Percentiles rank a stretch among this genome's conserved stretches.
Evolutionary conservation across 2,797 vertebrate genomes (phyloP).

Genomic region (Psittacula echo): DNA sequence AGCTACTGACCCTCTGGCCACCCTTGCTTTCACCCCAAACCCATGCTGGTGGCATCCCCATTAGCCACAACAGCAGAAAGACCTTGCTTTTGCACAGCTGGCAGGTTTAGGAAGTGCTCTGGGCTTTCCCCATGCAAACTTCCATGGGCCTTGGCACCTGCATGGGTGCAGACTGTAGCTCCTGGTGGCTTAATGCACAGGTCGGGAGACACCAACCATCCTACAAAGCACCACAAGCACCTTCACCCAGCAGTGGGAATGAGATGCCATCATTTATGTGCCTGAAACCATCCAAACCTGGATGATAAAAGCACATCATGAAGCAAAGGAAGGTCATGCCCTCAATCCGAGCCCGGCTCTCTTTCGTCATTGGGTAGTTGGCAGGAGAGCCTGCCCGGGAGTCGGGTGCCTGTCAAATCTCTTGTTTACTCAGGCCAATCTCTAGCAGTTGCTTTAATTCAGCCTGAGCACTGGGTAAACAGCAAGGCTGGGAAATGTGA

Average conservation of each 20-base stretch:
- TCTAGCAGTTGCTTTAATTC: constrained; percentile 25
- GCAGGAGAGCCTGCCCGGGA: not conserved
- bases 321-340: not conserved
- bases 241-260: not conserved
- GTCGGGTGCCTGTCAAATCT: not conserved
- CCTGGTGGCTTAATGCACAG: rapidly evolving
- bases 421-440: constrained; percentile 20
- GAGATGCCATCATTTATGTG: not conserved
- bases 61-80: not conserved
- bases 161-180: not conserved
- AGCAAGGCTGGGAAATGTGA: constrained; percentile 23
- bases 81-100: not conserved
- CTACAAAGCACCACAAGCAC: not conserved
- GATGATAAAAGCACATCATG: not conserved
- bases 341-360: not conserved
- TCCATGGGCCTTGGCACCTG: rapidly evolving
- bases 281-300: not conserved
- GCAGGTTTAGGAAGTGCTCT: not conserved
- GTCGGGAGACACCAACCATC: rapidly evolving
- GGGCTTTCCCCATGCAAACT: not conserved
- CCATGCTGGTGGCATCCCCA: not conserved
- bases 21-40: not conserved
- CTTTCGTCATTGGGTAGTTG: constrained; percentile 1
- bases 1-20: not conserved
- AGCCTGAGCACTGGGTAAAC: not conserved